Base-by-base conservation (phyloP, 2,113 vertebrate species). In the Syngnathus floridae region DNA sequence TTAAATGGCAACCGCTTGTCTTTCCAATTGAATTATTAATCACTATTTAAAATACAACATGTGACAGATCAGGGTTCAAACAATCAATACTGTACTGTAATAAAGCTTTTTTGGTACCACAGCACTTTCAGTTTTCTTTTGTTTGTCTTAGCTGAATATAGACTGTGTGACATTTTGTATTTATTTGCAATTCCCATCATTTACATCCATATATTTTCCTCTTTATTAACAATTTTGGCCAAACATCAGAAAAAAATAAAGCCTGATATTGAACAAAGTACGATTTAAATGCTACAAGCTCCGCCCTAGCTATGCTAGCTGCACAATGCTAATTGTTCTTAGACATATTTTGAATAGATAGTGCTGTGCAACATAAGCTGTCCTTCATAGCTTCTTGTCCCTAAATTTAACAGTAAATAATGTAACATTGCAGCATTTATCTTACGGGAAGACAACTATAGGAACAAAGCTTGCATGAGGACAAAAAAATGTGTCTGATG, bases 381-480 rank as follows among this genome's bases (percentile, higher is more conserved):
- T 31, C 26, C 26, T 31, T 31, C 26, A 31, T 31, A 31, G 26
- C 3, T 31, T 31, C 26, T 31, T 31, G 3, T 31, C 26, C 26
- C 26, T 31, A 31, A 31, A 31, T 31, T 31, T 2, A 31, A 31
- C 26, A 31, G 26, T 31, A n/a, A n/a, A n/a, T n/a, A 31, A 31
- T 31, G 26, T 31, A 31, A 31, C 26, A 31, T 31, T 31, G 26
- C 3, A 31, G 26, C 26, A 45, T 45, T 45, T 45, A 45, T 16
- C 1, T 52, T 10, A 21, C n/a, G 0, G 7, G 22, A 36, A 1
- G 45, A 13, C 36, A 64, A 63, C 60, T 0, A 12, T 12, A 13
- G 7, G 35, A 57, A 7, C 2, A 22, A 52, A 38, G 54, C 45
- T 70, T 17, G 66, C 55, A 40, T 72, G 66, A 72, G 74, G 65